Evolutionary conservation across 2,888 invertebrate species (phyloP).

Genomic region (Tricholauxania praeusta): DNA sequence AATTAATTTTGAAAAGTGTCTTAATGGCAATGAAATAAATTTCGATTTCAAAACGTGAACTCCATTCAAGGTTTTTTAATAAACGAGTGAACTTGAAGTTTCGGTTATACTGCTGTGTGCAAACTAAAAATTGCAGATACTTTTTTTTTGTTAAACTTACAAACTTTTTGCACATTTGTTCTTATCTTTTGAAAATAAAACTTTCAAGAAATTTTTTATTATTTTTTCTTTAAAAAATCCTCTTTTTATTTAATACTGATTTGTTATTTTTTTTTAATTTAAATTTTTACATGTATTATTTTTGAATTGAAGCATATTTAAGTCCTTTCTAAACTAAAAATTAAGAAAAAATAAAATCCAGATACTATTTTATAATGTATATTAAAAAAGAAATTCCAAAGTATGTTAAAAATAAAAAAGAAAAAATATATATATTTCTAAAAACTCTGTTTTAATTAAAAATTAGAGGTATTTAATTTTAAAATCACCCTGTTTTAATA

Average conservation of each 20-base stretch:
- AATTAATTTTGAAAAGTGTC: conserved; percentile 1
- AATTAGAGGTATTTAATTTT: too few relatives aligned
- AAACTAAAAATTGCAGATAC: not conserved
- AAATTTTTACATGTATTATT: not conserved
- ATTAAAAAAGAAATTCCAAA: too few relatives aligned
- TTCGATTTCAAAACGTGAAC: conserved; percentile 3
- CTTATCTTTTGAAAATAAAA: too few relatives aligned
- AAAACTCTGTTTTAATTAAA: too few relatives aligned
- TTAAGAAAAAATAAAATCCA: too few relatives aligned
- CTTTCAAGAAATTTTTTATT: not conserved
- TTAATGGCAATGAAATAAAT: not conserved
- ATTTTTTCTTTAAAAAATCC: not conserved
- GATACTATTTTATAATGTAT: too few relatives aligned
- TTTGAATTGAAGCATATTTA: not conserved
- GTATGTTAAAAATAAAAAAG: too few relatives aligned
- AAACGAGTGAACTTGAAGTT: not conserved
- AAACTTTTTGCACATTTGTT: too few relatives aligned
- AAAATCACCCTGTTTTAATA: too few relatives aligned
- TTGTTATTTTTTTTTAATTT: not conserved
- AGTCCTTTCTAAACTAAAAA: too few relatives aligned
- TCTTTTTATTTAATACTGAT: not conserved
- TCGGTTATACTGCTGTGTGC: conserved; percentile 5
- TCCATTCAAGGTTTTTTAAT: not conserved
- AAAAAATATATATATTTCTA: too few relatives aligned
- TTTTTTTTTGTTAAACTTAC: not conserved